phyloP scores from a whole-genome alignment of 2,888 invertebrate genomes.

The Slavum lentiscoides region DNA sequence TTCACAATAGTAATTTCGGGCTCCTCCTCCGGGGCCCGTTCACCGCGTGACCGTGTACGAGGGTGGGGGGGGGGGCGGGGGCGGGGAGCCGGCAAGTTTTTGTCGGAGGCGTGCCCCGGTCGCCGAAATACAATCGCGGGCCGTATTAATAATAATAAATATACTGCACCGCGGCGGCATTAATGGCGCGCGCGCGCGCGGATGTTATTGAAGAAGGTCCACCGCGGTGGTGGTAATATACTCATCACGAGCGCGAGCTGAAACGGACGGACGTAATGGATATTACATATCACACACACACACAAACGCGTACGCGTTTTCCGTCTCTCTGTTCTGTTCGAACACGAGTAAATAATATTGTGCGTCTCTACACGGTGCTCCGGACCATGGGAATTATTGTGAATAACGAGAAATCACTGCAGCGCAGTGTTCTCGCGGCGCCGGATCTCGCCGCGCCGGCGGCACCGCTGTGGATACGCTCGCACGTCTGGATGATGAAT shows the following conservation, averaged over 20 bases:
- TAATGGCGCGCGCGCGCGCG: constrained; percentile 44
- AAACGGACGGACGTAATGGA: constrained; percentile 48
- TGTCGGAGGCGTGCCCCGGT: not conserved
- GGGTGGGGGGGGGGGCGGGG: too few species aligned
- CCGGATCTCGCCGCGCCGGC: too few species aligned
- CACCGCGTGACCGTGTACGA: too few species aligned
- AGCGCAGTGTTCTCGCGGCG: too few species aligned
- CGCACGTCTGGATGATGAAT: too few species aligned
- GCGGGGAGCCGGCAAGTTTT: too few species aligned
- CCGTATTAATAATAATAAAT: constrained; percentile 45
- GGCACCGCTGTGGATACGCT: too few species aligned
- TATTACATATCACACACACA: not conserved
- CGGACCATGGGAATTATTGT: constrained; percentile 22
- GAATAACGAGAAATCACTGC: too few species aligned
- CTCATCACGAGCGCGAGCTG: constrained; percentile 47
- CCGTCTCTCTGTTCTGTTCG: constrained; percentile 3
- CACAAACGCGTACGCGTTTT: constrained; percentile 23
- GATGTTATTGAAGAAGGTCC: constrained; percentile 41
- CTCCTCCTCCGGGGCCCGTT: constrained; percentile 39
- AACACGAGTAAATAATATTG: not conserved
- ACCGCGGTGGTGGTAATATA: constrained; percentile 44
- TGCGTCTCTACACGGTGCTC: too few species aligned
- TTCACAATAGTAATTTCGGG: constrained; percentile 40
- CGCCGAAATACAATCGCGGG: constrained; percentile 33
- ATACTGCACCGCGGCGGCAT: constrained; percentile 14